phyloP scores from a whole-genome alignment of 2,113 vertebrate genomes.

The Cyphomyrus plagiostoma region DNA sequence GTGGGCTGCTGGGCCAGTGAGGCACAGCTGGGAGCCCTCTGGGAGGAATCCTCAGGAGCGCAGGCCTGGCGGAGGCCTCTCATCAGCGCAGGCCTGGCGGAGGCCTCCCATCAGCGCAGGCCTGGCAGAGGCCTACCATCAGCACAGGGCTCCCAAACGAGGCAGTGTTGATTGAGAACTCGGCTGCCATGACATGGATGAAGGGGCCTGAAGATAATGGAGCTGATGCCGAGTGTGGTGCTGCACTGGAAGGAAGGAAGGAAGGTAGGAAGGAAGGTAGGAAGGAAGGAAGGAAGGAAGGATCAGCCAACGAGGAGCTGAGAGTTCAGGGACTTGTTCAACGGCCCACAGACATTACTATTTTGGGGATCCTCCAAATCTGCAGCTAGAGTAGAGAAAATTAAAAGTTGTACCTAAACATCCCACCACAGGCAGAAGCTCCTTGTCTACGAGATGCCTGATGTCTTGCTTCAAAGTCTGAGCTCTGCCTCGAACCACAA shows the following conservation, averaged over 20 bases:
- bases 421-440: not conserved
- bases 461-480: not conserved
- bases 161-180: not conserved
- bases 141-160: not conserved
- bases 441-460: not conserved
- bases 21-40: not conserved
- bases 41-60: not conserved
- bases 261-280: too few relatives aligned
- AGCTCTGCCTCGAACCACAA: not conserved
- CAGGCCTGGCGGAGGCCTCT: not conserved
- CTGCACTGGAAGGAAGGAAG: not conserved
- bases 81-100: not conserved
- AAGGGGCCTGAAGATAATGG: not conserved
- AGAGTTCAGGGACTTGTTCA: not conserved
- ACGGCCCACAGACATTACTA: not conserved
- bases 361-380: not conserved
- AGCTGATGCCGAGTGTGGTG: not conserved
- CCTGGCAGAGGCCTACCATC: not conserved
- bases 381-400: not conserved
- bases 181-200: not conserved
- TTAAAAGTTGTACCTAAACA: not conserved
- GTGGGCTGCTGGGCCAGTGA: not conserved
- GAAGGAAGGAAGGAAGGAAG: too few relatives aligned
- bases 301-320: not conserved
- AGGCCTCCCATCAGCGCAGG: not conserved